Evolutionary conservation across 2,797 vertebrate species (phyloP).

Genomic region (Neopelma chrysocephalum): DNA sequence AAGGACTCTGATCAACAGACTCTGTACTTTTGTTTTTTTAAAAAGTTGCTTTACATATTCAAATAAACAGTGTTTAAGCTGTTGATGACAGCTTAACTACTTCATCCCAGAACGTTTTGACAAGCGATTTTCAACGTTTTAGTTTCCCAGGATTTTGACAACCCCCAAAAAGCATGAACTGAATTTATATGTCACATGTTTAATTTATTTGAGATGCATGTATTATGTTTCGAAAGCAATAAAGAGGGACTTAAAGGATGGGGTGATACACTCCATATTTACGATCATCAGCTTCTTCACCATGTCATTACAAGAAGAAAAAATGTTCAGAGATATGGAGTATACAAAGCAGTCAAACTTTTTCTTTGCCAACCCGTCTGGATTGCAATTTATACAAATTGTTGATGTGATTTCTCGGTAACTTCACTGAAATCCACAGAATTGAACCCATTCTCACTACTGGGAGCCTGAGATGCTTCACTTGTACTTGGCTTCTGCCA

Average conservation of each 20-base stretch:
- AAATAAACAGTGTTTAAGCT: constrained; percentile 61
- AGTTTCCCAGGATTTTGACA: constrained; percentile 45
- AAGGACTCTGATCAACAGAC: constrained; percentile 11
- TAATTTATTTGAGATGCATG: constrained; percentile 43
- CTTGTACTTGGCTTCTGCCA: rapidly evolving
- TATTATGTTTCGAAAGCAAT: constrained; percentile 7
- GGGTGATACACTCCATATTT: constrained; percentile 9
- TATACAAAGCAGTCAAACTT: background rate
- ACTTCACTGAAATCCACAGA: background rate
- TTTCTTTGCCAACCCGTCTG: background rate
- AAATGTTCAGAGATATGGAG: background rate
- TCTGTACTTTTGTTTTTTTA: background rate
- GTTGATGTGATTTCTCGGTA: background rate
- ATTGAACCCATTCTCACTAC: background rate
- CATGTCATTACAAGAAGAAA: background rate
- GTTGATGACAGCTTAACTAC: constrained; percentile 56
- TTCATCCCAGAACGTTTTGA: constrained; percentile 56
- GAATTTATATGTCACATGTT: constrained; percentile 43
- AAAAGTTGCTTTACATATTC: constrained; percentile 46
- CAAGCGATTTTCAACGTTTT: constrained; percentile 44
- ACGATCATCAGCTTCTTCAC: constrained; percentile 15
- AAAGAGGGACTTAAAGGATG: background rate
- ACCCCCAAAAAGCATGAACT: constrained; percentile 7
- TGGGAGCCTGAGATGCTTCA: background rate
- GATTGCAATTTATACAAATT: background rate